These are phyloP conservation scores for Galeopsomyia nigrocyanea DNA, from an alignment of 2,888 invertebrate species.

Conservation along the genomic window DNA sequence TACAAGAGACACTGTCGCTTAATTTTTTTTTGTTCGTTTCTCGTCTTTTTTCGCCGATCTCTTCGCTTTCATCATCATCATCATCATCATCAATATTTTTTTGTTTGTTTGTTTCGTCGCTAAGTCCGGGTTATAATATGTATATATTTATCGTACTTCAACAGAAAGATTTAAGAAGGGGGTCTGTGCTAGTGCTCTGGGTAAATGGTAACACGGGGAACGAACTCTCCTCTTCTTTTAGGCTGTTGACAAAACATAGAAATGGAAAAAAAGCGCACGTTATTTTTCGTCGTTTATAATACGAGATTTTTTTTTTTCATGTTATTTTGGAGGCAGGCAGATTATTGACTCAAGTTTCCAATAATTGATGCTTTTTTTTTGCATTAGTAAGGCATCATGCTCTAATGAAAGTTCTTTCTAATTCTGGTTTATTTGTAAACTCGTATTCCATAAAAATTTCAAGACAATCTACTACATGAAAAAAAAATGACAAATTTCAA, in stretches of 20 bases:
- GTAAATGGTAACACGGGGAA: constrained; percentile 66
- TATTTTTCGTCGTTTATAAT: constrained; percentile 40
- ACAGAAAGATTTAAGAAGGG: constrained; percentile 48
- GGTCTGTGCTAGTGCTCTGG: constrained; percentile 60
- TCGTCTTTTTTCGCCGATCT: constrained; percentile 2
- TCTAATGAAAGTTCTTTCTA: too few relatives aligned
- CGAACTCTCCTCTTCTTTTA: constrained; percentile 73
- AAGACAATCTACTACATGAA: too few relatives aligned
- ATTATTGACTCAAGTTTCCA: background rate
- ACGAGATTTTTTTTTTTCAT: constrained; percentile 22
- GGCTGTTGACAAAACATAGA: constrained; percentile 72
- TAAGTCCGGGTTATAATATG: constrained; percentile 34
- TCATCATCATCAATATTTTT: background rate
- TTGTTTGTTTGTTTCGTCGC: constrained; percentile 15
- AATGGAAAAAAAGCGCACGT: constrained; percentile 59
- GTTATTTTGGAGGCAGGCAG: constrained; percentile 2
- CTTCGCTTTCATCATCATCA: background rate
- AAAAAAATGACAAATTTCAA: too few relatives aligned
- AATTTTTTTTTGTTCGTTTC: constrained; percentile 45
- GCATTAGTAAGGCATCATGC: too few relatives aligned
- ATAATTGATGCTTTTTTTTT: background rate
- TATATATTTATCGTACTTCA: constrained; percentile 40
- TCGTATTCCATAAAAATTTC: too few relatives aligned
- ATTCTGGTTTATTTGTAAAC: too few relatives aligned
- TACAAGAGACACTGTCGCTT: constrained; percentile 53